Percentiles rank a stretch among this genome's conserved stretches.
Conservation (phyloP, 2,888 invertebrate genomes). For the Atherix ibis region DNA sequence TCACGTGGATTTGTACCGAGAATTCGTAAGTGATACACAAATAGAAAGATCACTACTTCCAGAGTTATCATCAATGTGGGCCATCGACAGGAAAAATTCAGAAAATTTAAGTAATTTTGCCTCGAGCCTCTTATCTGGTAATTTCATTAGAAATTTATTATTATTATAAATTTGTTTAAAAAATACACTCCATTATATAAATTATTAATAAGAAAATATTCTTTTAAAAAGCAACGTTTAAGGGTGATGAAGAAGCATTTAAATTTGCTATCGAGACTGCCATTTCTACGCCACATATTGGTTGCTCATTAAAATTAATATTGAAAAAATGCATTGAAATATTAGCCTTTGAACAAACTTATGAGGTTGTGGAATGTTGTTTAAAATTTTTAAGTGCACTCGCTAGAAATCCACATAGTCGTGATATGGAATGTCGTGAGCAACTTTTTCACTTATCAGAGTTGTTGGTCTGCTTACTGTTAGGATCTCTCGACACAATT, state of each 20-base stretch:
- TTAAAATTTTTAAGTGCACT: constrained; percentile 26
- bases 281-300: constrained; percentile 23
- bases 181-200: too few species aligned
- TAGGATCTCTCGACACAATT: constrained; percentile 27
- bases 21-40: too few species aligned
- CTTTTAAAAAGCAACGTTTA: constrained; percentile 23
- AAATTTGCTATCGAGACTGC: constrained; percentile 18
- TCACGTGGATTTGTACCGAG: too few species aligned
- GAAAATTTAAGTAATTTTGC: background rate
- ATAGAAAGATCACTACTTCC: too few species aligned
- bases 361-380: constrained; percentile 22
- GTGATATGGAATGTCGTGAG: constrained; percentile 21
- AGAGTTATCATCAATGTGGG: too few species aligned
- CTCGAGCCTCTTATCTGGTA: background rate
- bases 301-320: constrained; percentile 24
- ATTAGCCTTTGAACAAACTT: constrained; percentile 26
- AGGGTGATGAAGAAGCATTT: constrained; percentile 19
- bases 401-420: constrained; percentile 22
- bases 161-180: too few species aligned
- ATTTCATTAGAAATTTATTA: too few species aligned
- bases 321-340: constrained; percentile 26
- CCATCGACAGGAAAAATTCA: too few species aligned
- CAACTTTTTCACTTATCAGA: constrained; percentile 28
- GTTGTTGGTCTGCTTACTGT: constrained; percentile 25
- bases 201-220: too few species aligned